Base-by-base conservation (phyloP, 2,888 invertebrate species). In the Ypsolopha scabrella region DNA sequence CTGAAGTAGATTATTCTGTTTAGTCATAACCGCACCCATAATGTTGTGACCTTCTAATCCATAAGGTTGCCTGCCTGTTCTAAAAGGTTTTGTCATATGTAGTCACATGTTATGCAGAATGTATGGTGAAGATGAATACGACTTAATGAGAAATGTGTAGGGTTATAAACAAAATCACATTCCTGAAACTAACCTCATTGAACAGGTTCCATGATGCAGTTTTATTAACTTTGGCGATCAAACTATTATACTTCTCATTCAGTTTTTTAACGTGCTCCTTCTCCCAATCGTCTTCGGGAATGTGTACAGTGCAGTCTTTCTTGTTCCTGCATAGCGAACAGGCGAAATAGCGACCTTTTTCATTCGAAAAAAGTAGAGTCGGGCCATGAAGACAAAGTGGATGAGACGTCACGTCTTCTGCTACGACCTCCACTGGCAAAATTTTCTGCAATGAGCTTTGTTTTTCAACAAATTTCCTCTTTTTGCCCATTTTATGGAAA, bases 241-340 rank as follows among this genome's bases (percentile, higher is more conserved):
- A 67, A 55, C 58, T 71, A 57, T 78, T 77, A 57, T 83, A 85
- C 58, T 85, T 85, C 57, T 79, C 80, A 58, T 85, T 86, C 1
- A 77, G 72, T 64, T 80, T 73, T 53, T 68, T 85, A 6, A 87
- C 67, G 49, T 72, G 75, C 63, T 89, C 86, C 45, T 83, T 73
- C 50, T 85, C 67, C 89, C 90, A 90, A 51, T 81, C 79, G 45
- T 83, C 72, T 60, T 88, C 86, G 1, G 83, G 72, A 36, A 92
- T 86, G 61, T 90, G 92, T 68, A 94, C 92, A 3, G 87, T 80
- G 65, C 97, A 97, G 8, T 91, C 88, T 65, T 93, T 93, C 55
- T 92, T 88, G 65, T 94, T 92, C 52, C 97, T 89, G 70, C 93
- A 94, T 0, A 95, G 93, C 0, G 97, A 91, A 73, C 97, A 97